These are phyloP conservation scores for Electrophaes corylata DNA, from an alignment of 2,888 invertebrate species.

Conservation along the genomic window DNA sequence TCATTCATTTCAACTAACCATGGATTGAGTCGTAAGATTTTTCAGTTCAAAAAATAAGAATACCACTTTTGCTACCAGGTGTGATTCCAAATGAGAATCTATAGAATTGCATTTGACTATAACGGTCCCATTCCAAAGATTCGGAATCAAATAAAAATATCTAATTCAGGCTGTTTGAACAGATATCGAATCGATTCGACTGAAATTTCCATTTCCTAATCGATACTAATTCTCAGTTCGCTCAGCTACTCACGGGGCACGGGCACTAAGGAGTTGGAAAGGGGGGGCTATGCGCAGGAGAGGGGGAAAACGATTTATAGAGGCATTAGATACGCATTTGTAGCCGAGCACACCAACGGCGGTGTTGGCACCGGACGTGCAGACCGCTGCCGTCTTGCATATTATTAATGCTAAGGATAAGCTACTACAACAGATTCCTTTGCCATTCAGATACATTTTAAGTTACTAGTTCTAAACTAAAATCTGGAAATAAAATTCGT, in stretches of 20 bases:
- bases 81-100: constrained; percentile 5
- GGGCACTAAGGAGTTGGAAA: constrained; percentile 40
- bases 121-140: constrained; percentile 21
- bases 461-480: constrained; percentile 1
- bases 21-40: too few species aligned
- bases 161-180: constrained; percentile 44
- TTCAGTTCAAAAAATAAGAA: too few species aligned
- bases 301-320: constrained; percentile 66
- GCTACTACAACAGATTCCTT: constrained; percentile 16
- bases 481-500: background rate
- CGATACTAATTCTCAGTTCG: constrained; percentile 73
- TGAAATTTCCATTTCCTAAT: constrained; percentile 67
- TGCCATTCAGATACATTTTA: constrained; percentile 16
- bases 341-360: constrained; percentile 45
- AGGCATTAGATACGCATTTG: constrained; percentile 76
- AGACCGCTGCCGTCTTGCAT: constrained; percentile 45
- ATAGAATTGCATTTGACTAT: constrained; percentile 18
- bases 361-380: constrained; percentile 48
- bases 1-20: too few species aligned
- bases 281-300: constrained; percentile 55
- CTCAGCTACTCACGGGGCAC: constrained; percentile 59
- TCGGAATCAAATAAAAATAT: constrained; percentile 42
- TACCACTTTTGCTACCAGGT: background rate
- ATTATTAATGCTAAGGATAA: constrained; percentile 42
- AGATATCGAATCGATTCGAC: constrained; percentile 51